A percentile compares a stretch with the other conserved stretches of the same genome.
phyloP scores from a whole-genome alignment of 2,888 invertebrate species.

The Mythimna lalbum region DNA sequence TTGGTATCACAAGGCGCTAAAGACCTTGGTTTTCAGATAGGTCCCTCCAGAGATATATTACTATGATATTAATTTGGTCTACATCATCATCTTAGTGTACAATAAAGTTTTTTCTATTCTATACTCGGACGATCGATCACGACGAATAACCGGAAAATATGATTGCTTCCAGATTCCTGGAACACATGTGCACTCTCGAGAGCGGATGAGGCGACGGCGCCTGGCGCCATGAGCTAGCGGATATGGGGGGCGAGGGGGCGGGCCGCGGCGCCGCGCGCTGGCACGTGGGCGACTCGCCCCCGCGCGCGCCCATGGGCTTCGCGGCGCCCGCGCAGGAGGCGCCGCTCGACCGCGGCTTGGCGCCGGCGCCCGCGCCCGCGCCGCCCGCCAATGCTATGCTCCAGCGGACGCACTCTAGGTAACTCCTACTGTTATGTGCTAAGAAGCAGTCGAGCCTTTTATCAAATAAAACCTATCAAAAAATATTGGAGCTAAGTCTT shows the following conservation, averaged over 20 bases:
- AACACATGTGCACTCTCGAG: constrained; percentile 74
- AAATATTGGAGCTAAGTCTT: background rate
- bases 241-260: constrained; percentile 91
- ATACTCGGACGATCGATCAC: background rate
- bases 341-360: constrained; percentile 89
- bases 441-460: background rate
- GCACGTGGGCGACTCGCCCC: constrained; percentile 91
- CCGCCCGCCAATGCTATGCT: constrained; percentile 85
- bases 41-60: background rate
- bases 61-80: no score
- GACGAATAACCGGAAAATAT: background rate
- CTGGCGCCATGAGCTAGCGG: constrained; percentile 88
- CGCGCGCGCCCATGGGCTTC: constrained; percentile 90
- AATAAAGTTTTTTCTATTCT: no score
- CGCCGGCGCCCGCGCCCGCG: constrained; percentile 85
- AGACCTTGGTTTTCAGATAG: background rate
- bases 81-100: no score
- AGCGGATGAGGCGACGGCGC: constrained; percentile 80
- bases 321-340: constrained; percentile 91
- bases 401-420: constrained; percentile 94
- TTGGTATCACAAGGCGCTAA: background rate
- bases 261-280: constrained; percentile 92
- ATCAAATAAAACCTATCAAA: background rate
- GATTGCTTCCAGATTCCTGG: constrained; percentile 49
- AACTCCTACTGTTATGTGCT: constrained; percentile 14